These are phyloP conservation scores for Heliocidaris erythrogramma DNA, from an alignment of 35 echinoderm and acorn worm genomes.

Conservation along the genomic window DNA sequence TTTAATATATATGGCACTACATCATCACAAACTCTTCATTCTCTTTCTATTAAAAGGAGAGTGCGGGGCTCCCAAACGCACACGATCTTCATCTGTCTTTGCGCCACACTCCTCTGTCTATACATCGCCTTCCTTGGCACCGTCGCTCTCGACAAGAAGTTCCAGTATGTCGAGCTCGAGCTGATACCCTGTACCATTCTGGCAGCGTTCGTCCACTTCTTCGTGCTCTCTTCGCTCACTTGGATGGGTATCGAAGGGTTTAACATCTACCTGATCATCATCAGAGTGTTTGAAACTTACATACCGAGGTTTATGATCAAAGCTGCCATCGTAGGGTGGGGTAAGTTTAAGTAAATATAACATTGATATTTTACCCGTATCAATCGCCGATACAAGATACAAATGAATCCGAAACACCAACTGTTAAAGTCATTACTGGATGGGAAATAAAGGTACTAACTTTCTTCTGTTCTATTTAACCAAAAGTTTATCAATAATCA, in stretches of 20 bases:
- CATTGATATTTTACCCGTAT: not conserved
- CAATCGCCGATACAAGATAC: not conserved
- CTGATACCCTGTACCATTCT: conserved; percentile 30
- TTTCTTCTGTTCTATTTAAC: not conserved
- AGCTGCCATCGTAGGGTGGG: conserved; percentile 61
- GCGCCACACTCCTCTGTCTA: conserved; percentile 24
- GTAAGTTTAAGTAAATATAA: conserved; percentile 29
- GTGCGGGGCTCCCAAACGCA: not conserved
- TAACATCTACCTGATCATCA: conserved; percentile 64
- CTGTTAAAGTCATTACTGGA: not conserved
- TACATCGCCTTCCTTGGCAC: conserved; percentile 37
- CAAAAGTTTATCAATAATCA: no score
- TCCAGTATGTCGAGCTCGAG: no score
- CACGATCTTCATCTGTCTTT: conserved; percentile 29
- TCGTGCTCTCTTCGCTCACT: conserved; percentile 58
- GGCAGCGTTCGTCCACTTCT: conserved; percentile 69
- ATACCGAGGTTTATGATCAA: no score
- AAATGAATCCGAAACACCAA: not conserved
- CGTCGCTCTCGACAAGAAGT: not conserved
- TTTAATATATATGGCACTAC: no score
- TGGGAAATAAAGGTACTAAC: not conserved
- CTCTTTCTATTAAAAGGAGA: no score
- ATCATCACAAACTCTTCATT: no score
- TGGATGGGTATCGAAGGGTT: conserved; percentile 77
- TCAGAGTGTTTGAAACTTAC: conserved; percentile 67